Base-by-base conservation (phyloP, 2,888 invertebrate genomes). In the Polyploca ridens region DNA sequence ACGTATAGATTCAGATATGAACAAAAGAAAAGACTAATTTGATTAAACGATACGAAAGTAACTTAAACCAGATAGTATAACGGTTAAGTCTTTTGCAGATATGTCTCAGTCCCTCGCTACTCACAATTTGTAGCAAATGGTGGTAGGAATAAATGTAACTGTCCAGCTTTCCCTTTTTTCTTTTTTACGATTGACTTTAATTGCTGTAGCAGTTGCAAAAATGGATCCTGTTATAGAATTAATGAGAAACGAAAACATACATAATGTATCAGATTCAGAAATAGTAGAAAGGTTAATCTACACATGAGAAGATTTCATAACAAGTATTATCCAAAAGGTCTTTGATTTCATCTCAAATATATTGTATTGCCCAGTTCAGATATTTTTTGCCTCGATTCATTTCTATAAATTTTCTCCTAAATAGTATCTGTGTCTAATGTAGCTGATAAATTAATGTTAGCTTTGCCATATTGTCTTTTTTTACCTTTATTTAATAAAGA, bases 11-110 rank as follows among this genome's bases (percentile, higher is more conserved):
- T 49, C 11, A 0, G 16, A 16, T 16, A 49, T 0, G 16, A 49
- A 16, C 7, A 54, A 54, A 54, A 54, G 54, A 19, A 54, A 54
- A 19, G 54, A n/a, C 54, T 54, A 54, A 54, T 54, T 54, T 19
- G 54, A 54, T 54, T 54, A 54, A 10, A 54, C 19, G 41, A 41
- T 13, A 41, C 41, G 54, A 3, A 54, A 10, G 54, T 54, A 7
- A 54, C 54, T 54, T 19, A 54, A 19, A 19, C 2, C 54, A 19
- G 10, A 54, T 54, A 19, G 54, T 19, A 10, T 54, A 19, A 19
- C 10, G 10, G 4, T 19, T 19, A 8, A 49, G 16, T 4, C 10
- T 19, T 14, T 49, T 19, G 54, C n/a, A 10, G n/a, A 54, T 6
- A 54, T 54, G 19, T 54, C n/a, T 54, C 16, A 54, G 19, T 54